These are phyloP conservation scores for Varecia variegata DNA, from an alignment of 2,797 vertebrate genomes.

Conservation along the genomic window DNA sequence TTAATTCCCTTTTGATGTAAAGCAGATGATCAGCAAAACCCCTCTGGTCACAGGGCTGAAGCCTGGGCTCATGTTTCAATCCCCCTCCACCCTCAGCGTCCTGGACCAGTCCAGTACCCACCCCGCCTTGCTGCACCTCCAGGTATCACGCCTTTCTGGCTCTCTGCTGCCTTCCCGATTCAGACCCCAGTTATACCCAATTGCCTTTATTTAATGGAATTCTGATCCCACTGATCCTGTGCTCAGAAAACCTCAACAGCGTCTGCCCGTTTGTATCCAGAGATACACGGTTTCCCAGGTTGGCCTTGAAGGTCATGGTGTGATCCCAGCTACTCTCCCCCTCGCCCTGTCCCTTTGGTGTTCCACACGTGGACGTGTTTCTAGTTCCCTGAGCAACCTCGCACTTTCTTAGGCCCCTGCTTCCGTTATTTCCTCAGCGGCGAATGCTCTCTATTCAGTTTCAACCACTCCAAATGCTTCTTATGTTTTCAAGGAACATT, in stretches of 20 bases:
- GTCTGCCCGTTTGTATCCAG: too few species aligned
- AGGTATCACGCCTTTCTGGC: too few species aligned
- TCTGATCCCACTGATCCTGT: too few species aligned
- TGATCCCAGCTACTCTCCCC: neutral
- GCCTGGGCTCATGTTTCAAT: neutral
- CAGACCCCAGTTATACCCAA: too few species aligned
- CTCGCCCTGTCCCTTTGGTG: neutral
- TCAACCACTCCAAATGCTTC: neutral
- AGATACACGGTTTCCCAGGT: too few species aligned
- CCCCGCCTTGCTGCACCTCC: neutral
- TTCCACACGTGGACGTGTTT: neutral
- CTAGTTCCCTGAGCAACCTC: neutral
- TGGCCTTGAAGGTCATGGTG: too few species aligned
- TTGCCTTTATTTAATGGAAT: too few species aligned
- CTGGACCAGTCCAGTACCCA: accelerated
- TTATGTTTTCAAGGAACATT: neutral
- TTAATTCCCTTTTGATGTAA: too few species aligned
- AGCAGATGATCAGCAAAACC: neutral
- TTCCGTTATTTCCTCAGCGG: neutral
- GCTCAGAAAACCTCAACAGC: too few species aligned
- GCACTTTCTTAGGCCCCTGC: neutral
- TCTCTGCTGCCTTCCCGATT: too few species aligned
- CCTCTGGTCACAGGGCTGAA: neutral
- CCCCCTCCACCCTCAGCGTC: neutral
- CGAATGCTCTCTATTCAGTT: neutral